phyloP scores from a whole-genome alignment of 2,113 vertebrate genomes.

The Trachemys scripta region DNA sequence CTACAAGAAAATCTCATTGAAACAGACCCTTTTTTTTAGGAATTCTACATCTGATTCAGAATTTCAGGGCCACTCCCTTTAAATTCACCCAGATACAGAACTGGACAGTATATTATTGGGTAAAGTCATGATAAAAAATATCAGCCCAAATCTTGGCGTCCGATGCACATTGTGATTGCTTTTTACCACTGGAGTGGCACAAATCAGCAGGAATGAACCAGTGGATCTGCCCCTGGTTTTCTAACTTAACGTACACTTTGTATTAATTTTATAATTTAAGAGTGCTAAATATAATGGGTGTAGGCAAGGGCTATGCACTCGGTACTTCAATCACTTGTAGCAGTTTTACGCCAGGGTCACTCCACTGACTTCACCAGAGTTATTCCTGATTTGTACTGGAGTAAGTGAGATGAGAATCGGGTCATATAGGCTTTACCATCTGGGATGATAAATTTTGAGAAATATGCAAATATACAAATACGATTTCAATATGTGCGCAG shows the following conservation, averaged over 20 bases:
- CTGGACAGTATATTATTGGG: not conserved
- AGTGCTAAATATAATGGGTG: constrained; percentile 40
- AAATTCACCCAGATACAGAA: not conserved
- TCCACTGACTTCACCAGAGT: not conserved
- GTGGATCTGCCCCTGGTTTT: not conserved
- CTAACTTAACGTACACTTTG: not conserved
- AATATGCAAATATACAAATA: not conserved
- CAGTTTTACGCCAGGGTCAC: not conserved
- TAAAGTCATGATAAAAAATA: not conserved
- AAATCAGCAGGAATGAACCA: not conserved
- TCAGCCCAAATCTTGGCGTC: not conserved
- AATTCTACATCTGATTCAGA: not conserved
- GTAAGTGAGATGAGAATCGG: not conserved
- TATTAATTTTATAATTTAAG: not conserved
- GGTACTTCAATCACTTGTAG: not conserved
- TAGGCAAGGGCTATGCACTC: not conserved
- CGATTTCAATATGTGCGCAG: not conserved
- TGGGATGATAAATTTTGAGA: not conserved
- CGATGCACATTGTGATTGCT: not conserved
- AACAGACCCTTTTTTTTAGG: not conserved
- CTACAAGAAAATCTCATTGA: not conserved
- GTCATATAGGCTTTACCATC: not conserved
- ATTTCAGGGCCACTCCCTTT: not conserved
- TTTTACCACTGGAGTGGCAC: not conserved
- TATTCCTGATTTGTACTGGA: constrained; percentile 26